phyloP scores from a whole-genome alignment of 2,888 invertebrate genomes.

The Corbicula japonica region DNA sequence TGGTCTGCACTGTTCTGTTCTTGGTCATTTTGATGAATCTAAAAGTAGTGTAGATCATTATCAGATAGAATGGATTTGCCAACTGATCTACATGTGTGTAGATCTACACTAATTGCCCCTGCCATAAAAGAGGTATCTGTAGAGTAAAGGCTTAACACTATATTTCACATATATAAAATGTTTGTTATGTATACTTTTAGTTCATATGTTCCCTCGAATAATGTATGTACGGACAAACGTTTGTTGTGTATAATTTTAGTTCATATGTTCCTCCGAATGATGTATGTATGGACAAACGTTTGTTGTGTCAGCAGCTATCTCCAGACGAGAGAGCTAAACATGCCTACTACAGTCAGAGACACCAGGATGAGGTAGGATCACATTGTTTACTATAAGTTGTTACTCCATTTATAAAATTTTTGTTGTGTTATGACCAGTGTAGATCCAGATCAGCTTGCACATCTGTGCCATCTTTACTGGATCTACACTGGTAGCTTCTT shows the following conservation, averaged over 20 bases:
- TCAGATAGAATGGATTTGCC: too few species aligned
- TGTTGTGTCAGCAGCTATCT: constrained; percentile 80
- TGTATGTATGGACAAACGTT: constrained; percentile 83
- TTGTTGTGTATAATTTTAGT: constrained; percentile 62
- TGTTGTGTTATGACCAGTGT: too few species aligned
- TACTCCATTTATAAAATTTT: not conserved
- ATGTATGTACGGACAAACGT: constrained; percentile 80
- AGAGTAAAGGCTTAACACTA: too few species aligned
- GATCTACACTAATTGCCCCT: too few species aligned
- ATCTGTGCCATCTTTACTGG: too few species aligned
- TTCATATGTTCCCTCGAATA: constrained; percentile 74
- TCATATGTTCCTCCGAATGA: constrained; percentile 75
- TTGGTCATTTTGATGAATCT: too few species aligned
- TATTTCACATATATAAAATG: not conserved
- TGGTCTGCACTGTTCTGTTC: too few species aligned
- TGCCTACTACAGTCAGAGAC: constrained; percentile 84
- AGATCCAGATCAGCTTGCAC: too few species aligned
- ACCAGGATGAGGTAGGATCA: constrained; percentile 84
- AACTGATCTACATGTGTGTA: too few species aligned
- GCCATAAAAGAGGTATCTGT: too few species aligned
- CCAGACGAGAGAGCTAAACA: constrained; percentile 86
- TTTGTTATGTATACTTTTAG: constrained; percentile 60
- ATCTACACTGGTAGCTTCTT: not conserved
- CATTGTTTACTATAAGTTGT: too few species aligned
- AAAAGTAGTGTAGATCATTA: too few species aligned